Base-by-base conservation (phyloP, 2,888 invertebrate genomes). In the Odontocolon sp. region DNA sequence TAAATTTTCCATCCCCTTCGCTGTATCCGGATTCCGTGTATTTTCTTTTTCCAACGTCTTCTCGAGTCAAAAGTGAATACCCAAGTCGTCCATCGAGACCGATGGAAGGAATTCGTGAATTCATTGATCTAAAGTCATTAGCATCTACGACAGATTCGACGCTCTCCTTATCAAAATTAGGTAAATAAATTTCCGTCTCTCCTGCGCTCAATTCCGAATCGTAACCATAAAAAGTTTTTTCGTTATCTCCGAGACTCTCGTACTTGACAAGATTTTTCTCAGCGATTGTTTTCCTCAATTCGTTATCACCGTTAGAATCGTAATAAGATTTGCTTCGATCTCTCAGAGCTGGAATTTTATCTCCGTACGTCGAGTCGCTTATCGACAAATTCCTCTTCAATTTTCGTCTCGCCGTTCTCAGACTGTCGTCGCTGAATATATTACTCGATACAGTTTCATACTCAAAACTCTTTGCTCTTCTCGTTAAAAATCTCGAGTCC, bases 131-230 rank as follows among this genome's bases (percentile, higher is more conserved):
- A 26, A 54, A 63, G 14, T 52, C 42, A 6, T 59, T 57, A 38
- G 63, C 50, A 16, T 47, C 63, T 3, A 66, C 9, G 9, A 59
- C 38, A 4, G 63, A 63, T 11, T 84, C 83, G 52, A 85, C 75
- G 66, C 79, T 83, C 18, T 80, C 79, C 47, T 85, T 84, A 45
- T 91, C 91, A 81, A 91, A 88, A 79, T 89, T 92, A 2, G 90
- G 86, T 42, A 92, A 86, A 73, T 92, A 91, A 57, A 92, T 92
- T 56, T 92, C 92, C 2, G 92, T 92, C 87, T 92, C 92, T 47
- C 91, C 92, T 74, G 91, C 91, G 81, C 92, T 92, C 33, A 91
- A 90, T 69, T 92, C 92, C 77, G 92, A 92, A 38, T 92, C 92
- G 82, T 92, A 92, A n/a, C 92, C 92, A 81, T 92, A 92, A 84